Evolutionary conservation across 2,797 vertebrate species (phyloP).

Genomic region (Arrhamphus sclerolepis): DNA sequence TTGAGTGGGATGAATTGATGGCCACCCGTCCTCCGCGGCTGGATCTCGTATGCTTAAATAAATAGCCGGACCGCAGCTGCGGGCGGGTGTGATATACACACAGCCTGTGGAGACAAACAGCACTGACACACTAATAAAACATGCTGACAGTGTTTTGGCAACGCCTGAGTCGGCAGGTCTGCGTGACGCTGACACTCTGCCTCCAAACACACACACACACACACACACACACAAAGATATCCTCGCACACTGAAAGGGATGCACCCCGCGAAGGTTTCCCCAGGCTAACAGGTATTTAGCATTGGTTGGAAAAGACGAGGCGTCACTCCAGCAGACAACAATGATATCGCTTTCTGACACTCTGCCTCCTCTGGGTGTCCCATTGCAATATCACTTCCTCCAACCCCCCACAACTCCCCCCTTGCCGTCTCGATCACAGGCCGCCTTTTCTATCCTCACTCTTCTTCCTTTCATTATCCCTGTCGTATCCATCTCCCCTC

Average conservation of each 20-base stretch:
- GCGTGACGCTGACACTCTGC: slow-evolving; percentile 46
- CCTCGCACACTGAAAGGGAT: slow-evolving; percentile 15
- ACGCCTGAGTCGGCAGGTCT: slow-evolving; percentile 71
- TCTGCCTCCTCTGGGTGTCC: slow-evolving; percentile 67
- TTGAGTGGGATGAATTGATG: slow-evolving; percentile 57
- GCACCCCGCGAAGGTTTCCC: slow-evolving; percentile 40
- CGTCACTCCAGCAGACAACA: slow-evolving; percentile 71
- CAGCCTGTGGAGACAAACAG: slow-evolving; percentile 68
- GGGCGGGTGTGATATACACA: slow-evolving; percentile 52
- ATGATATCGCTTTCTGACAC: slow-evolving; percentile 77
- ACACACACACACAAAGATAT: no score
- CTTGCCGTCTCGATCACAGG: slow-evolving; percentile 35
- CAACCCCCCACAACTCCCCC: slow-evolving; percentile 10
- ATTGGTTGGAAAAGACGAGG: slow-evolving; percentile 56
- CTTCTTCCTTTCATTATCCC: slow-evolving; percentile 28
- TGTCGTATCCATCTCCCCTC: slow-evolving; percentile 37
- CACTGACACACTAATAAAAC: slow-evolving; percentile 76
- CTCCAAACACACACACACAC: slow-evolving; percentile 24
- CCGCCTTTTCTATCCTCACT: slow-evolving; percentile 54
- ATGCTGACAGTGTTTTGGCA: slow-evolving; percentile 77
- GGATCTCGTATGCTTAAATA: slow-evolving; percentile 66
- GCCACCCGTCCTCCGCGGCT: slow-evolving; percentile 50
- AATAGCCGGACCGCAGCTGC: slow-evolving; percentile 55
- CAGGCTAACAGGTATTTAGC: slow-evolving; percentile 70
- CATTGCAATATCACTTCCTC: slow-evolving; percentile 67